A percentile compares a stretch with the other conserved stretches of the same genome.
These are phyloP conservation scores for Poecile atricapillus DNA, from an alignment of 2,113 vertebrate species.

Conservation along the genomic window DNA sequence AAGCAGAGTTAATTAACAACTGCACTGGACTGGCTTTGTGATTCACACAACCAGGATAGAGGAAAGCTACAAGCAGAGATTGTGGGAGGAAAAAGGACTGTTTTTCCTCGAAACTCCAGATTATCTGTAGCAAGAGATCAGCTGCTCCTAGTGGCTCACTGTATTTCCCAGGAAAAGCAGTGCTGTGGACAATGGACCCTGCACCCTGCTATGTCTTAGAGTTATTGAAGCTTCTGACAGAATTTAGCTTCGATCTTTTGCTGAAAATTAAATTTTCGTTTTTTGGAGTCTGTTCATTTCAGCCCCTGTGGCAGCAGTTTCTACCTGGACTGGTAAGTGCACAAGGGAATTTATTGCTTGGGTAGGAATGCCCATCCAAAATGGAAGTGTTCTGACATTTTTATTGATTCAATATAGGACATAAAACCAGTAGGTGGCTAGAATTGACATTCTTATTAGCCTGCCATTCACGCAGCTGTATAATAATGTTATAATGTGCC, in stretches of 20 bases:
- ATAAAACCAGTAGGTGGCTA: neutral
- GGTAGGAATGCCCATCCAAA: neutral
- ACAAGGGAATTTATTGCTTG: neutral
- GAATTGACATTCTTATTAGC: neutral
- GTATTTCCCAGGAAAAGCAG: neutral
- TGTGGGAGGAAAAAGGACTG: slow-evolving; percentile 47
- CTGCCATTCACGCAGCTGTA: neutral
- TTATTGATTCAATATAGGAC: neutral
- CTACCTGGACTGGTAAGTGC: neutral
- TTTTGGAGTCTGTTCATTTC: neutral
- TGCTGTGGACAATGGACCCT: neutral
- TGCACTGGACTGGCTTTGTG: slow-evolving; percentile 51
- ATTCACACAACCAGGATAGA: slow-evolving; percentile 52
- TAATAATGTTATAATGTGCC: neutral
- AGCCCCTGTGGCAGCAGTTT: neutral
- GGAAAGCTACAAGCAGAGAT: slow-evolving; percentile 66
- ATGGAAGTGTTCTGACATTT: neutral
- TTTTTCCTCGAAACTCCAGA: slow-evolving; percentile 34
- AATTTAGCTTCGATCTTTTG: neutral
- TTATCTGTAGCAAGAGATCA: slow-evolving; percentile 20
- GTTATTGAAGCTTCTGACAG: neutral
- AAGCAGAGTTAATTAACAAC: slow-evolving; percentile 73
- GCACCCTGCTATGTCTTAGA: rapidly evolving
- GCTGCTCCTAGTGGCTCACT: neutral
- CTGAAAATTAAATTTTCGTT: neutral